Evolutionary conservation across 2,888 invertebrate species (phyloP).

Genomic region (Beris chalybata): DNA sequence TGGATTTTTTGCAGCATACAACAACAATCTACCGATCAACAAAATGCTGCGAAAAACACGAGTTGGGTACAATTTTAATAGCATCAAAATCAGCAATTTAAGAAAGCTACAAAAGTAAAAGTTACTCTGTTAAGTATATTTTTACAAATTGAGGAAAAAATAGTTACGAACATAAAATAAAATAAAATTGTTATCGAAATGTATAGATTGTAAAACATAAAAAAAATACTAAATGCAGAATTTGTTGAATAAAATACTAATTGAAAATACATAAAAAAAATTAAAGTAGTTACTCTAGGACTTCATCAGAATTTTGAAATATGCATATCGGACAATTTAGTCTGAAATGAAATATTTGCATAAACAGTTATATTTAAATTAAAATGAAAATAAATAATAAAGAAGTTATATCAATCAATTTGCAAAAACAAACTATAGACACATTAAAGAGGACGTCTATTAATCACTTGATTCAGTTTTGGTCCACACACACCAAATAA

Average conservation of each 20-base stretch:
- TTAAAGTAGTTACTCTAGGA: no score
- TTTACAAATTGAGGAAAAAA: constrained; percentile 28
- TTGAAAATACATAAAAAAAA: no score
- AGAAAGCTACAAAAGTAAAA: constrained; percentile 7
- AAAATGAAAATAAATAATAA: no score
- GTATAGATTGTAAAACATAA: constrained; percentile 3
- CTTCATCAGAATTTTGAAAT: no score
- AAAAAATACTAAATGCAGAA: background rate
- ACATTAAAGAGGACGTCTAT: no score
- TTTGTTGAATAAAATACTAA: background rate
- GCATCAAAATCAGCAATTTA: background rate
- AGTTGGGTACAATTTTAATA: constrained; percentile 57
- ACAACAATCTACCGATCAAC: constrained; percentile 43
- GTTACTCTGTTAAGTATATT: constrained; percentile 27
- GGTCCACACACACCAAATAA: no score
- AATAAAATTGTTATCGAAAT: background rate
- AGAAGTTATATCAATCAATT: no score
- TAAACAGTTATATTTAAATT: no score
- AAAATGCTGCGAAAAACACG: constrained; percentile 50
- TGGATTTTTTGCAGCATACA: constrained; percentile 23
- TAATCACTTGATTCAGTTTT: no score
- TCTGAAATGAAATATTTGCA: no score
- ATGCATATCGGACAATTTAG: no score
- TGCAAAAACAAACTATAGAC: no score
- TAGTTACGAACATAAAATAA: constrained; percentile 6